These are phyloP conservation scores for Antechinus stuartii DNA, from an alignment of 2,113 vertebrate genomes.

Conservation along the genomic window DNA sequence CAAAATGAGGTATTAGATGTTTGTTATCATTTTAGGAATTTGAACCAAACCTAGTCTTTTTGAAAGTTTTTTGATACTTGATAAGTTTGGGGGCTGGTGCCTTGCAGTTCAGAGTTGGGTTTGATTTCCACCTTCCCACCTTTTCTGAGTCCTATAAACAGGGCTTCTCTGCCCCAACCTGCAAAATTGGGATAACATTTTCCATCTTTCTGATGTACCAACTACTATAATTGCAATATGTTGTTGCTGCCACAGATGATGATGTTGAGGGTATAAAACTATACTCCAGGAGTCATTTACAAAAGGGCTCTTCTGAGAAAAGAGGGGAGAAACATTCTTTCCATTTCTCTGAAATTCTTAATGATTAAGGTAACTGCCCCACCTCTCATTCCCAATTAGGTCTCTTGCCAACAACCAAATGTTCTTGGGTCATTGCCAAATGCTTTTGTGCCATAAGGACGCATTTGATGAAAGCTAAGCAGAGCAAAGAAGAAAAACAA, in stretches of 20 bases:
- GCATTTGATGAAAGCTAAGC: slow-evolving; percentile 68
- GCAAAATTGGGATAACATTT: slow-evolving; percentile 47
- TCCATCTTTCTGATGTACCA: slow-evolving; percentile 53
- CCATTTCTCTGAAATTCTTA: slow-evolving; percentile 63
- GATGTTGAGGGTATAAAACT: slow-evolving; percentile 59
- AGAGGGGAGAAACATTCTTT: slow-evolving; percentile 57
- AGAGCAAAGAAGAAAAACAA: slow-evolving; percentile 43
- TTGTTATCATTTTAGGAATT: not conserved
- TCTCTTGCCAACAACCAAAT: slow-evolving; percentile 69
- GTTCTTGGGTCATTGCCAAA: slow-evolving; percentile 61
- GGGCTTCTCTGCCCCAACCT: slow-evolving; percentile 32
- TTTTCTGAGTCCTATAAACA: slow-evolving; percentile 24
- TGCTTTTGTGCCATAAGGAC: slow-evolving; percentile 59
- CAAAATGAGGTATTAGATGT: not conserved
- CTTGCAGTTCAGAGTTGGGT: not conserved
- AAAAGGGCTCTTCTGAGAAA: slow-evolving; percentile 41
- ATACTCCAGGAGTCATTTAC: slow-evolving; percentile 8
- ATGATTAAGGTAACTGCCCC: slow-evolving; percentile 69
- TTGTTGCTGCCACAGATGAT: slow-evolving; percentile 56
- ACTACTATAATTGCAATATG: slow-evolving; percentile 57
- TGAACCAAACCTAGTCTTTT: slow-evolving; percentile 36
- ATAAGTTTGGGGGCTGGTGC: slow-evolving; percentile 21
- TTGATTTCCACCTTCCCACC: slow-evolving; percentile 44
- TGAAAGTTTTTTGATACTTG: slow-evolving; percentile 26
- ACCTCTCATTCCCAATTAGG: slow-evolving; percentile 56